These are phyloP conservation scores for Nomada goodeniana DNA, from an alignment of 2,888 invertebrate genomes.

Conservation along the genomic window DNA sequence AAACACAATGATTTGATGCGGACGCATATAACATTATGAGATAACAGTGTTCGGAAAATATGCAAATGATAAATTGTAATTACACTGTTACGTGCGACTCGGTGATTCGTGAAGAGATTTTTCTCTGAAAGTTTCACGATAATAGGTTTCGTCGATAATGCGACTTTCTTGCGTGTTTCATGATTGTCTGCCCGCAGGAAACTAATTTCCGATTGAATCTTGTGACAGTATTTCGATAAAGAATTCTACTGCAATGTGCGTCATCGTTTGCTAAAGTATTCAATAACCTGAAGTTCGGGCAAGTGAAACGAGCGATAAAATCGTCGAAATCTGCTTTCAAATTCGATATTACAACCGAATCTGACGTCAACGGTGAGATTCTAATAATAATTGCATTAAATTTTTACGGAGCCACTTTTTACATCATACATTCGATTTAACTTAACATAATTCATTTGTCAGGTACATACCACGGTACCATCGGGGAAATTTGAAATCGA, in stretches of 20 bases:
- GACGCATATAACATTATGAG: neutral
- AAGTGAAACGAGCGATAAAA: neutral
- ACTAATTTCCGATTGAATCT: constrained; percentile 20
- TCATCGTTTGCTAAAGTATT: constrained; percentile 4
- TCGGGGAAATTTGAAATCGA: neutral
- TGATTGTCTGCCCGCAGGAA: constrained; percentile 2
- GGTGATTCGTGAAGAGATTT: constrained; percentile 8
- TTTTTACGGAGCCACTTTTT: neutral
- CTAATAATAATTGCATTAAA: neutral
- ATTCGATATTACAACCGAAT: neutral
- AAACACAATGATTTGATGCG: neutral
- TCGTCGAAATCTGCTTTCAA: neutral
- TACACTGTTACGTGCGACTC: neutral
- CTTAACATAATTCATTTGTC: neutral
- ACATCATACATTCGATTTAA: neutral
- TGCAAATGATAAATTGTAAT: neutral
- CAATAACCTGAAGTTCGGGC: neutral
- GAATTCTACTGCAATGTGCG: neutral
- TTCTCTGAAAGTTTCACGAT: neutral
- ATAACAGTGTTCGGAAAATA: neutral
- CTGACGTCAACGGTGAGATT: neutral
- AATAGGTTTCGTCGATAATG: constrained; percentile 28
- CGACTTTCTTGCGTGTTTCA: neutral
- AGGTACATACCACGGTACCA: neutral
- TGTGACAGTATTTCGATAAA: neutral